Base-by-base conservation (phyloP, 2,113 vertebrate genomes). In the Thunnus maccoyii region DNA sequence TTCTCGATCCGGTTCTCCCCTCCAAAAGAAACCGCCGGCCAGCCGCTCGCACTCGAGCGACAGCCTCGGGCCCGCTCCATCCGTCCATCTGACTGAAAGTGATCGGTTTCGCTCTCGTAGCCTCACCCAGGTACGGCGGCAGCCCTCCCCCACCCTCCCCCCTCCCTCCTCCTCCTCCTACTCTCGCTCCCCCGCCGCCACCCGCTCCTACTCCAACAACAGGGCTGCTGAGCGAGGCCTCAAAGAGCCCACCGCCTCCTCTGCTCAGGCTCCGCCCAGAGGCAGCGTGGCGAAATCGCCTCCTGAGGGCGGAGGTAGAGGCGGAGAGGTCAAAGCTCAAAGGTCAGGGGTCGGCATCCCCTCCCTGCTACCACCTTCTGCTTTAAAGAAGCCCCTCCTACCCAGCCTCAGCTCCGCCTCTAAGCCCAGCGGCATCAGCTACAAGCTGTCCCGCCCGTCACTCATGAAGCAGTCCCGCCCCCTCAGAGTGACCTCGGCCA, bases 31-130 rank as follows among this genome's bases (percentile, higher is more conserved):
- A 76, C 95, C 89, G 3, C 87, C 95, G 20, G 96, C 96, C 66
- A 91, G 93, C 77, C 89, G 97, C 82, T 95, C 95, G 8, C 93
- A 94, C 32, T 96, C 97, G 71, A 96, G 94, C 65, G 97, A 98
- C 80, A 96, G 93, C 82, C 91, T 93, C 10, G 95, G 95, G 20
- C 85, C 93, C 0, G n/a, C 62, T 0, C 9, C 67, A 0, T 15
- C 78, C 11, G 2, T 6, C 32, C 56, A 3, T 58, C 89, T 95
- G 58, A 90, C 94, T 2, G 93, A 94, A 91, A 95, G 95, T 54
- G 96, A 96, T 86, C 96, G 97, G 78, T 91, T 96, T 41, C 96
- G 97, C 30, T 99, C 97, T 0, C 97, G 97, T 54, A 98, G 98
- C 92, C 97, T 99, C 87, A 97, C 95, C 81, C 96, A 98, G 94